Conservation (phyloP, 2,113 vertebrate genomes). For the Crotophaga sulcirostris region DNA sequence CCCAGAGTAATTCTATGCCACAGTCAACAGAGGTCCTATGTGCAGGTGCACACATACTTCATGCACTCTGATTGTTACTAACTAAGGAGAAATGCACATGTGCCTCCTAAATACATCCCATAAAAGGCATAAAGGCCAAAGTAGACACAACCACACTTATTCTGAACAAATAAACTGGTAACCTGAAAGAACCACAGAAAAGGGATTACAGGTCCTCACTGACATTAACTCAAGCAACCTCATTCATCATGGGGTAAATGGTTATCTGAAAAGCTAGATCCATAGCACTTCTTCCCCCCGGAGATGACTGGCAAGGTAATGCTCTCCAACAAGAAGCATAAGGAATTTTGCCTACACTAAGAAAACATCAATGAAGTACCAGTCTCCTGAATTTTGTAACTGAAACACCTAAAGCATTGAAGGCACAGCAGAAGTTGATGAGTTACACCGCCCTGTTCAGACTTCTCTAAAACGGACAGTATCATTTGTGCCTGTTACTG, state of each 20-base stretch:
- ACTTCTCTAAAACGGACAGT: neutral
- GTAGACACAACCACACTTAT: accelerated
- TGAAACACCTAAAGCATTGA: neutral
- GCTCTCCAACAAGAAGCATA: neutral
- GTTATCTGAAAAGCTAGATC: neutral
- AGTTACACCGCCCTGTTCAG: neutral
- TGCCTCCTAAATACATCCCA: neutral
- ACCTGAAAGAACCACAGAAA: neutral
- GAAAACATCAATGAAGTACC: neutral
- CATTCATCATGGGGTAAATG: neutral
- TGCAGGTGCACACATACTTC: neutral
- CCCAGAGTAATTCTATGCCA: neutral
- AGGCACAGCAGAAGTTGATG: neutral
- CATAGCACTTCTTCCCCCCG: neutral
- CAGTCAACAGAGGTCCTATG: neutral
- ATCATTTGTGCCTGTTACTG: neutral
- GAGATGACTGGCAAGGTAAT: neutral
- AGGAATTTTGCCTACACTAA: neutral
- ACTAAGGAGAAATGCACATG: neutral
- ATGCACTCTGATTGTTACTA: neutral
- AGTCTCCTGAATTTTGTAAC: neutral
- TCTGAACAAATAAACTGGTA: neutral
- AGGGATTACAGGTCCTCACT: neutral
- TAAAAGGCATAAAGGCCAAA: neutral
- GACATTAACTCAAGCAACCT: neutral